Conservation (phyloP, 2,888 invertebrate genomes). For the Dolomedes plantarius region DNA sequence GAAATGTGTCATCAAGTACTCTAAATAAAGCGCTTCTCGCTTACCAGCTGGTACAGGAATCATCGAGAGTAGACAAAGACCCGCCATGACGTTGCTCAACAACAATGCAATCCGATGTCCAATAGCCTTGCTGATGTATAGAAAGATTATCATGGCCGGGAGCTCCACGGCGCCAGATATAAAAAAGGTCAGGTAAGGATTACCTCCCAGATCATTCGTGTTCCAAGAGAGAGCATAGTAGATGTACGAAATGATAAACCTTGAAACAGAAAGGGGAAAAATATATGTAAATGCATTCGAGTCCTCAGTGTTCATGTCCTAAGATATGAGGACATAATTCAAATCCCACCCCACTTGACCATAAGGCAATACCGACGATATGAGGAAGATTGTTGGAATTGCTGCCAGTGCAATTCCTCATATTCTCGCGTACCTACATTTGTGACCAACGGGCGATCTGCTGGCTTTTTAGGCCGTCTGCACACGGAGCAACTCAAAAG, state of each 20-base stretch:
- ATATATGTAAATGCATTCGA: not conserved
- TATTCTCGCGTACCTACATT: too few relatives aligned
- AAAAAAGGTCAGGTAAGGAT: constrained; percentile 62
- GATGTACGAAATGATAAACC: constrained; percentile 64
- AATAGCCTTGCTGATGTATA: constrained; percentile 35
- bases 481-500: too few relatives aligned
- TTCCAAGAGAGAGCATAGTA: constrained; percentile 68
- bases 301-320: too few relatives aligned
- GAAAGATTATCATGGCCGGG: constrained; percentile 38
- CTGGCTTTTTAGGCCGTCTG: too few relatives aligned
- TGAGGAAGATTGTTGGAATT: too few relatives aligned
- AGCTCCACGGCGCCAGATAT: constrained; percentile 55
- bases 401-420: too few relatives aligned
- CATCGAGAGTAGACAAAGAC: constrained; percentile 41
- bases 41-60: constrained; percentile 42
- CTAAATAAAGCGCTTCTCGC: too few relatives aligned
- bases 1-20: too few relatives aligned
- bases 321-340: too few relatives aligned
- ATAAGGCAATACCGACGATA: too few relatives aligned
- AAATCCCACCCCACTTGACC: too few relatives aligned
- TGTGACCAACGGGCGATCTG: too few relatives aligned
- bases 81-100: constrained; percentile 38
- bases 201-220: constrained; percentile 59
- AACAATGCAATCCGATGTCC: constrained; percentile 49
- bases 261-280: not conserved